A percentile compares a stretch with the other conserved stretches of the same genome.
phyloP scores from a whole-genome alignment of 2,888 invertebrate species.

The Ellobium chinense region DNA sequence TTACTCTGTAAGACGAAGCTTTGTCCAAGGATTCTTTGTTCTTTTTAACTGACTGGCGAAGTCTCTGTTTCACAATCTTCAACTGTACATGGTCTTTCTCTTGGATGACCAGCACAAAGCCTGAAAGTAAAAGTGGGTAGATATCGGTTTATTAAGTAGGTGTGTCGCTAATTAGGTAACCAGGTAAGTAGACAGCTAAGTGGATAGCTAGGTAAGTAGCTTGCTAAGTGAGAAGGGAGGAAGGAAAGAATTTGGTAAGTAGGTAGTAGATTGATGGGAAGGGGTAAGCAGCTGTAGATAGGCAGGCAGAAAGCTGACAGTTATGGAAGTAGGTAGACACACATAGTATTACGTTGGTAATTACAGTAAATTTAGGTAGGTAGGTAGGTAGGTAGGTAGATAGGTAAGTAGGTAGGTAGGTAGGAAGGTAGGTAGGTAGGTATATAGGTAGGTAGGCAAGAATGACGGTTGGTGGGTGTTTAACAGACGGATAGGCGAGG shows the following conservation, averaged over 20 bases:
- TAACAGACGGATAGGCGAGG: background rate
- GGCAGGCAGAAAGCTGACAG: too few species aligned
- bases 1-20: constrained; percentile 67
- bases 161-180: background rate
- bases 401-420: background rate
- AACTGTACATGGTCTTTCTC: constrained; percentile 72
- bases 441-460: background rate
- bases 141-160: background rate
- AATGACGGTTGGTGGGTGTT: background rate
- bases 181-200: background rate
- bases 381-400: background rate
- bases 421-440: background rate
- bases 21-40: constrained; percentile 65
- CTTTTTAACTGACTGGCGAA: constrained; percentile 62
- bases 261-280: too few species aligned
- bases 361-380: background rate
- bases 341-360: too few species aligned
- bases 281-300: too few species aligned
- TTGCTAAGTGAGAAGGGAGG: too few species aligned
- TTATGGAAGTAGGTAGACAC: too few species aligned
- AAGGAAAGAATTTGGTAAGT: too few species aligned
- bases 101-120: constrained; percentile 74
- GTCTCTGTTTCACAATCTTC: constrained; percentile 70
- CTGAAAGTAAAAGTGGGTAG: constrained; percentile 49
- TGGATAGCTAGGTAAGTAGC: too few species aligned